phyloP scores from a whole-genome alignment of 1,140 invertebrate species.

The Conus betulinus region DNA sequence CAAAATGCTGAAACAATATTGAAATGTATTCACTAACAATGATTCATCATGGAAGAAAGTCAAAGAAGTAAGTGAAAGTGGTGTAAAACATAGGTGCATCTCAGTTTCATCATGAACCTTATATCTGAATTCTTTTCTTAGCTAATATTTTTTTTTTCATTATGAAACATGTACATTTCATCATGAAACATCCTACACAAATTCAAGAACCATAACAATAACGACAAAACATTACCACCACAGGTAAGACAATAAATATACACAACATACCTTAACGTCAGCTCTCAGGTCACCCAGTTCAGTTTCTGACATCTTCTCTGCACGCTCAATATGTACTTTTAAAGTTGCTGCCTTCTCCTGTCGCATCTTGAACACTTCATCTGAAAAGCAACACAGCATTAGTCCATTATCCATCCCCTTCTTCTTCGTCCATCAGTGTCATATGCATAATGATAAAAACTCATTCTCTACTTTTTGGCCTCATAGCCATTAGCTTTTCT shows the following conservation, averaged over 20 bases:
- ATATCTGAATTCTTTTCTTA: no score
- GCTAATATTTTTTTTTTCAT: no score
- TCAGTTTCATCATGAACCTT: no score
- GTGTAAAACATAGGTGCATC: no score
- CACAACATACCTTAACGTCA: conserved; percentile 68
- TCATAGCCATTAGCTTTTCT: no score
- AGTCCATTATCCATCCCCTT: neutral
- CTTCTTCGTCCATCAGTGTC: neutral
- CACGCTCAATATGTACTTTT: conserved; percentile 63
- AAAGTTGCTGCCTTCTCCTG: conserved; percentile 66
- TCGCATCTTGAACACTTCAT: conserved; percentile 62
- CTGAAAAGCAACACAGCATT: conserved; percentile 47
- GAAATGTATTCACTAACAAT: neutral
- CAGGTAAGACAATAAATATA: neutral
- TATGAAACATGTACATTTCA: no score
- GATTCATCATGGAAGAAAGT: no score
- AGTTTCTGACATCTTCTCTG: conserved; percentile 63
- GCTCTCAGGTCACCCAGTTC: conserved; percentile 67
- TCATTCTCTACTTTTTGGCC: no score
- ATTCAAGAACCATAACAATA: no score
- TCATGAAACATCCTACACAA: no score
- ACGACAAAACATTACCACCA: no score
- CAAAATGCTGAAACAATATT: conserved; percentile 66
- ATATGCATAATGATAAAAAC: neutral
- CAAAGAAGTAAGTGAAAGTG: no score